phyloP scores from a whole-genome alignment of 2,113 vertebrate genomes.

The Aegotheles bennettii region DNA sequence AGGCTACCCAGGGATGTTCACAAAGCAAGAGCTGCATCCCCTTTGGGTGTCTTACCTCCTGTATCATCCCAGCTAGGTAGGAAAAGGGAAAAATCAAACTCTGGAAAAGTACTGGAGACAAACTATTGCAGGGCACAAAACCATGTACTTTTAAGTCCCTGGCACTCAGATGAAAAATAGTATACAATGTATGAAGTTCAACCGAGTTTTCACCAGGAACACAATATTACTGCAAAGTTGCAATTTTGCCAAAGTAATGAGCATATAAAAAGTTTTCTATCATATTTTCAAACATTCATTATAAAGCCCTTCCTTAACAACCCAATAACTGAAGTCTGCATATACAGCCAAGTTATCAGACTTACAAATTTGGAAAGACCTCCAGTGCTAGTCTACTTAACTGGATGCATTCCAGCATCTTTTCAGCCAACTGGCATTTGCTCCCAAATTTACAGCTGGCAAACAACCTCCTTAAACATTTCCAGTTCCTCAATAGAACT shows the following conservation, averaged over 20 bases:
- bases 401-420: conserved; percentile 70
- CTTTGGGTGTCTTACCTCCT: background rate
- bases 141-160: background rate
- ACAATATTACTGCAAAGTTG: background rate
- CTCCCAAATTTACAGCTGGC: conserved; percentile 80
- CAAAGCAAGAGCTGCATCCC: background rate
- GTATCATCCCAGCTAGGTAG: background rate
- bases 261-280: conserved; percentile 19
- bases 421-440: conserved; percentile 74
- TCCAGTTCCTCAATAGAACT: conserved; percentile 73
- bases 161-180: background rate
- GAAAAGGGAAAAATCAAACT: background rate
- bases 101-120: background rate
- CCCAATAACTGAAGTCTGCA: background rate
- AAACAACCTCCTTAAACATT: conserved; percentile 69
- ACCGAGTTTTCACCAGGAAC: background rate
- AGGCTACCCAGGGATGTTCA: background rate
- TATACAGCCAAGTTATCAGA: conserved; percentile 46
- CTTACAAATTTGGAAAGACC: conserved; percentile 70
- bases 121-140: background rate
- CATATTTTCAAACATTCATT: background rate
- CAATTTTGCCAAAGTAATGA: conserved; percentile 42
- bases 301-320: conserved; percentile 9
- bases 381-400: conserved; percentile 73
- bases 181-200: background rate